Conservation (phyloP, 2,797 vertebrate genomes). For the Oreortyx pictus region DNA sequence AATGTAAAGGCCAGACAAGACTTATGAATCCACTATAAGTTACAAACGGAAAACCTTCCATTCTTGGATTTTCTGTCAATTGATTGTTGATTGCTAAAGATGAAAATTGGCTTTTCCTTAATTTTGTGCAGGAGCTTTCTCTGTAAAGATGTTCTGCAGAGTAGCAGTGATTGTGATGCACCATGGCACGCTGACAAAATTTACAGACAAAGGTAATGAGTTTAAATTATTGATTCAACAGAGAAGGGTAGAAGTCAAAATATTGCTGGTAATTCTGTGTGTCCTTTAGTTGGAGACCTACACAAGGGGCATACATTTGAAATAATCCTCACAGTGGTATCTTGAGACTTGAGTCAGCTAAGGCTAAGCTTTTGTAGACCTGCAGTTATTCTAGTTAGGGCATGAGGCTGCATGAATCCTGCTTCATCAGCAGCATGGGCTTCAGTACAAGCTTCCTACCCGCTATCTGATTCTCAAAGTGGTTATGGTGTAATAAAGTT, state of each 20-base stretch:
- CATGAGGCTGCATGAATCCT: neutral
- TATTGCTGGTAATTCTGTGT: neutral
- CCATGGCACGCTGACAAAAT: neutral
- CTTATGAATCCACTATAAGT: neutral
- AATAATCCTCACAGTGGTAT: neutral
- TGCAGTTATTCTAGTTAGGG: neutral
- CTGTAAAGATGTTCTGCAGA: neutral
- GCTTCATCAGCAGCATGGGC: neutral
- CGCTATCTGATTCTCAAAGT: neutral
- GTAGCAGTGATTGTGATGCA: neutral
- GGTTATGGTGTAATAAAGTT: neutral
- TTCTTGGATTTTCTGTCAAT: neutral
- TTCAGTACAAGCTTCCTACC: neutral
- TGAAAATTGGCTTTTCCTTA: neutral
- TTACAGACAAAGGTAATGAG: neutral
- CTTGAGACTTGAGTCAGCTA: neutral
- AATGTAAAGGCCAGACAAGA: neutral
- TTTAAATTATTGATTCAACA: neutral
- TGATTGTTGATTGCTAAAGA: neutral
- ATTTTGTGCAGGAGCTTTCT: neutral
- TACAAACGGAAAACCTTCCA: neutral
- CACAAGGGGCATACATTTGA: neutral
- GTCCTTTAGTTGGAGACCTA: neutral
- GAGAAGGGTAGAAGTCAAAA: neutral
- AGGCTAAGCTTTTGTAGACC: neutral